phyloP scores from a whole-genome alignment of 2,113 vertebrate species.

The Cryptotis parvus region DNA sequence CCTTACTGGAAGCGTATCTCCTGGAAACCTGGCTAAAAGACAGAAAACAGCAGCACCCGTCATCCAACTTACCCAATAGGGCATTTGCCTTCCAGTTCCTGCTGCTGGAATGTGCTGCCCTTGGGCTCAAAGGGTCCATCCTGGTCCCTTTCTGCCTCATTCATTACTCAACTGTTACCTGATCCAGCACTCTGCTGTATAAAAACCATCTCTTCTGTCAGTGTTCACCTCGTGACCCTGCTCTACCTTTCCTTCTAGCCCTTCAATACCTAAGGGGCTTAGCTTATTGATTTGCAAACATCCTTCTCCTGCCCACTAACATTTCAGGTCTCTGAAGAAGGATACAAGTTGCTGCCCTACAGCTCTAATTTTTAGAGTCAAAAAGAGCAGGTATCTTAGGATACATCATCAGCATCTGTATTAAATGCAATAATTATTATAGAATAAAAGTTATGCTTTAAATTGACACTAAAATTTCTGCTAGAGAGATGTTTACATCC shows the following conservation, averaged over 20 bases:
- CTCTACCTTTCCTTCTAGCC: not conserved
- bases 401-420: not conserved
- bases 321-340: not conserved
- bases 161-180: not conserved
- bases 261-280: not conserved
- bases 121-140: too few species aligned
- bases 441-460: not conserved
- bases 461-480: not conserved
- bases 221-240: not conserved
- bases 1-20: not conserved
- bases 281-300: not conserved
- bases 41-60: not conserved
- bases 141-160: not conserved
- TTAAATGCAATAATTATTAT: not conserved
- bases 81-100: not conserved
- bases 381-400: not conserved
- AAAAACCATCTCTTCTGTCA: not conserved
- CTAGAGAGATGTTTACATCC: not conserved
- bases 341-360: not conserved
- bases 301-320: fast-evolving
- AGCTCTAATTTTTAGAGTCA: not conserved
- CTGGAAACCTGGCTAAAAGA: not conserved
- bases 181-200: not conserved
- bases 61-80: not conserved
- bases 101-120: not conserved